These are phyloP conservation scores for Mechanitis mazaeus DNA, from an alignment of 2,888 invertebrate genomes.

Conservation along the genomic window DNA sequence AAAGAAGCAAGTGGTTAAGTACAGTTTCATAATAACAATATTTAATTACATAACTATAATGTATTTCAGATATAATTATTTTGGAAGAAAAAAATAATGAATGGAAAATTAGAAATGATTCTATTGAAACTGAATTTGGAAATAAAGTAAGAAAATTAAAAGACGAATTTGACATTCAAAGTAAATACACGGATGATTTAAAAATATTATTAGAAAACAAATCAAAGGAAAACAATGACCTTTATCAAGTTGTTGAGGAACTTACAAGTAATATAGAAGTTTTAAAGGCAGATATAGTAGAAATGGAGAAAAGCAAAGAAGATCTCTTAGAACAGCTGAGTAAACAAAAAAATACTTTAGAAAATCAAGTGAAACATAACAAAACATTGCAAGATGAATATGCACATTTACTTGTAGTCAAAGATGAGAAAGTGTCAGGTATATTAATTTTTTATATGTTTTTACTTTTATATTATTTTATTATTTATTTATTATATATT, in stretches of 20 bases:
- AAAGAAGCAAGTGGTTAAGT: too few species aligned
- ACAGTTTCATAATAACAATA: background rate
- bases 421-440: slow-evolving; percentile 47
- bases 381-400: slow-evolving; percentile 31
- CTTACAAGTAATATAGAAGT: slow-evolving; percentile 15
- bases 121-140: slow-evolving; percentile 26
- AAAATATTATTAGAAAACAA: slow-evolving; percentile 24
- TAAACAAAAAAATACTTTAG: slow-evolving; percentile 37
- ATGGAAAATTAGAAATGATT: slow-evolving; percentile 39
- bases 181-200: slow-evolving; percentile 33
- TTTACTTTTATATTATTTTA: slow-evolving; percentile 9
- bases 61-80: slow-evolving; percentile 37
- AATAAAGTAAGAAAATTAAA: slow-evolving; percentile 37
- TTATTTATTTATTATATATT: slow-evolving; percentile 30
- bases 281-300: slow-evolving; percentile 24
- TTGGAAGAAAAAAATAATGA: slow-evolving; percentile 37
- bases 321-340: slow-evolving; percentile 21
- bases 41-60: background rate
- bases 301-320: slow-evolving; percentile 16
- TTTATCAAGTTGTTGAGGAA: slow-evolving; percentile 15
- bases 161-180: slow-evolving; percentile 34
- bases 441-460: slow-evolving; percentile 16
- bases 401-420: slow-evolving; percentile 27
- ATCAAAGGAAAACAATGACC: slow-evolving; percentile 19
- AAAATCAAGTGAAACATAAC: slow-evolving; percentile 40